Base-by-base conservation (phyloP, 2,113 vertebrate species). In the Neogobius melanostomus region DNA sequence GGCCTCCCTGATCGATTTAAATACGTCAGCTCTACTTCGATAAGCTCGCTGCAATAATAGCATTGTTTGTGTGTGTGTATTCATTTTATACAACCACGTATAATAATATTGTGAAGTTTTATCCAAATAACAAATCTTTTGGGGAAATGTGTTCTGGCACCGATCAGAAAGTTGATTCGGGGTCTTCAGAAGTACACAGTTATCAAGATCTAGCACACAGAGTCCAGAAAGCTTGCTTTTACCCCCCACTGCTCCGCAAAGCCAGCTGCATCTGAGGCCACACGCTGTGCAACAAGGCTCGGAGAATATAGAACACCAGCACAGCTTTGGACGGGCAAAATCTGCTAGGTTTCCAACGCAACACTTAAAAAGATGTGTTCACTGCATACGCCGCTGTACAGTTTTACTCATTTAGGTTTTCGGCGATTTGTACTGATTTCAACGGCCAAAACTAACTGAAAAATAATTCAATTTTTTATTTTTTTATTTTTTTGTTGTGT, bases 201-300 rank as follows among this genome's bases (percentile, higher is more conserved):
- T 36, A 11, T 14, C 54, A 4, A n/a, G 16, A 53, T 53, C 14
- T 53, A 7, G 51, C 15, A 9, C 21, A 17, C 12, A 3, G 56
- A 59, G 11, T 42, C 28, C 21, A 59, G 56, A 59, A 42, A 14
- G 21, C 28, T 59, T 59, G 56, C 56, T 59, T 59, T 59, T 42
- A 59, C 15, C 42, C 21, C 11, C 4, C 1, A 5, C 43, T 2
- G 48, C 52, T 54, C 21, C 64, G 46, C 67, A 59, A 69, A 69
- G 50, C 62, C 69, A 66, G 69, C 75, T 69, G 68, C 71, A 81
- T 53, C 60, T 48, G 62, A 74, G 42, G 53, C 64, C 66, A 71
- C 68, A 65, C 6, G 56, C 56, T 59, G 56, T 6, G 28, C 11
- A 36, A 59, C 56, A 59, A 59, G 56, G 28, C 28, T 59, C 11